These are phyloP conservation scores for Andrena hattorfiana DNA, from an alignment of 2,888 invertebrate genomes.

Conservation along the genomic window DNA sequence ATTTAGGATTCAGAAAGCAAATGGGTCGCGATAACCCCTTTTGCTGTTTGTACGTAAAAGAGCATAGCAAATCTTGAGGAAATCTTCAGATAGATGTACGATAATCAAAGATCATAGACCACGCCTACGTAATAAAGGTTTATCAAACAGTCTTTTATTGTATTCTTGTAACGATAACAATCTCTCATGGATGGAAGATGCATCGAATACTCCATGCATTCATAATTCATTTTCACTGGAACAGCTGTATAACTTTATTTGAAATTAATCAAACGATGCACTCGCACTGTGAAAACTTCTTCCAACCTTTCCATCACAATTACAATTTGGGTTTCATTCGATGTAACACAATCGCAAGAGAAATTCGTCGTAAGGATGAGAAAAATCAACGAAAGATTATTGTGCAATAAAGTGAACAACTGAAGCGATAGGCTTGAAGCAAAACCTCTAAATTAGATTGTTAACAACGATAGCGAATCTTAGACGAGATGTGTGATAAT, in stretches of 20 bases:
- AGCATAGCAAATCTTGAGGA: not conserved
- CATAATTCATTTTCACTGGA: constrained; percentile 35
- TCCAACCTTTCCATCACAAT: too few species aligned
- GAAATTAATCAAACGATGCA: constrained; percentile 20
- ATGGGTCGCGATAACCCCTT: not conserved
- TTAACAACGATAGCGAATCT: constrained; percentile 49
- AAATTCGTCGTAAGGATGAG: not conserved
- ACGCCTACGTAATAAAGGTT: constrained; percentile 38
- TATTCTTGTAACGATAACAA: constrained; percentile 57
- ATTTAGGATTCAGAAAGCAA: not conserved
- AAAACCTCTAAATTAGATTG: constrained; percentile 1
- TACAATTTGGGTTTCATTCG: not conserved
- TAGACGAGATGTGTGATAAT: constrained; percentile 57
- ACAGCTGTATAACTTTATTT: constrained; percentile 4
- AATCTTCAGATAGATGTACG: constrained; percentile 49
- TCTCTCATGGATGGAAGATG: constrained; percentile 48
- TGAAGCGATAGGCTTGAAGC: constrained; percentile 3
- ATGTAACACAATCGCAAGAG: not conserved
- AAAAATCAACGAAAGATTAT: not conserved
- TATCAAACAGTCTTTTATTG: constrained; percentile 59
- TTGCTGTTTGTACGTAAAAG: not conserved
- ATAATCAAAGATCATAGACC: constrained; percentile 60
- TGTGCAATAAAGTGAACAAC: not conserved
- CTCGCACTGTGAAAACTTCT: not conserved
- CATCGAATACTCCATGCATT: constrained; percentile 27